phyloP scores from a whole-genome alignment of 2,797 vertebrate species.

The Mormyrus proboscirostris region DNA sequence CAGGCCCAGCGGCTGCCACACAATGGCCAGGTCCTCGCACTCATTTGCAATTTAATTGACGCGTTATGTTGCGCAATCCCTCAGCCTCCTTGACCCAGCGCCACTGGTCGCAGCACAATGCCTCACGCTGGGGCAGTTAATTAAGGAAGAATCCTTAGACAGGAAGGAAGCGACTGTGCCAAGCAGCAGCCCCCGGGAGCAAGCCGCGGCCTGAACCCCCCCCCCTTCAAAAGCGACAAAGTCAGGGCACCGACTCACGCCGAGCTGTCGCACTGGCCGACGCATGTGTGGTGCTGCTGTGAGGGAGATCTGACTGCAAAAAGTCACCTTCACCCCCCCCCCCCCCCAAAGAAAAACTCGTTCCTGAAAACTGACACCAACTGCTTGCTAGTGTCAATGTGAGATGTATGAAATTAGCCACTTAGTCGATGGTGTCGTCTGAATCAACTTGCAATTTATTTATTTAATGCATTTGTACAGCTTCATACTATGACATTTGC shows the following conservation, averaged over 20 bases:
- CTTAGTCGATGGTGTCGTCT: neutral
- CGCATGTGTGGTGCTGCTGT: neutral
- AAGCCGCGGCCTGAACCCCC: neutral
- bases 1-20: neutral
- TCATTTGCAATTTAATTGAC: slow-evolving; percentile 2
- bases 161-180: neutral
- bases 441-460: neutral
- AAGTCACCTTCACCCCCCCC: neutral
- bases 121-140: neutral
- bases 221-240: neutral
- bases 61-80: neutral
- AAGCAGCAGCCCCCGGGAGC: neutral
- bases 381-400: neutral
- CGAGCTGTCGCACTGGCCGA: neutral
- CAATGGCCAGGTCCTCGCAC: neutral
- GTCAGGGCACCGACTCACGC: neutral
- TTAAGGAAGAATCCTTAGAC: neutral
- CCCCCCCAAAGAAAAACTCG: neutral
- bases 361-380: neutral
- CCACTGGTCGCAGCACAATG: neutral
- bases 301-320: neutral
- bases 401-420: neutral
- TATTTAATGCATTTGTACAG: neutral
- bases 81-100: neutral
- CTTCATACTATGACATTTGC: neutral